Conservation (phyloP, 1,140 invertebrate genomes). For the Drosophila tsacasi region DNA sequence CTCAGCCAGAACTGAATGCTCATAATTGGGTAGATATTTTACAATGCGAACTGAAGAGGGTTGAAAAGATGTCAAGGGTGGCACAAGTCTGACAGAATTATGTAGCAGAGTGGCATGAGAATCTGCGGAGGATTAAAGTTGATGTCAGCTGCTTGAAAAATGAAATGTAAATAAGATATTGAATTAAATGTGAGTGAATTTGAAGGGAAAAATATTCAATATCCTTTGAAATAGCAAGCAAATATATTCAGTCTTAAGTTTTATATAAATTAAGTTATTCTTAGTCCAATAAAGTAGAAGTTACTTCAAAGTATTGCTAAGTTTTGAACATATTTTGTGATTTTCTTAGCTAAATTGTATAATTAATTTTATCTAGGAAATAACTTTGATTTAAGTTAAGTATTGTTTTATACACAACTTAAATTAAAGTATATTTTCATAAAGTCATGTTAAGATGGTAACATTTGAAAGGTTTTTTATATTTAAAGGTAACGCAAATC, state of each 20-base stretch:
- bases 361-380: too few species aligned
- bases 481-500: neutral
- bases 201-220: neutral
- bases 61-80: slow-evolving; percentile 19
- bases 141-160: neutral
- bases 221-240: too few species aligned
- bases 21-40: slow-evolving; percentile 30
- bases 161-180: too few species aligned
- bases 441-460: neutral
- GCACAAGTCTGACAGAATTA: neutral
- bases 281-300: neutral
- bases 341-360: too few species aligned
- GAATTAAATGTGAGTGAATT: neutral
- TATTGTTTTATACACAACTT: too few species aligned
- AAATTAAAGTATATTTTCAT: too few species aligned
- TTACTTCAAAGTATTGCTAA: too few species aligned
- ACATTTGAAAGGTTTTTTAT: neutral
- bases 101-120: neutral
- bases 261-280: neutral
- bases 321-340: too few species aligned
- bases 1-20: slow-evolving; percentile 18
- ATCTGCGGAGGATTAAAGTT: neutral
- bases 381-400: too few species aligned
- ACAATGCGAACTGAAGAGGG: slow-evolving; percentile 16
- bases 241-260: neutral